phyloP scores from a whole-genome alignment of 1,140 invertebrate species.

The Dolichoris vasculosae region DNA sequence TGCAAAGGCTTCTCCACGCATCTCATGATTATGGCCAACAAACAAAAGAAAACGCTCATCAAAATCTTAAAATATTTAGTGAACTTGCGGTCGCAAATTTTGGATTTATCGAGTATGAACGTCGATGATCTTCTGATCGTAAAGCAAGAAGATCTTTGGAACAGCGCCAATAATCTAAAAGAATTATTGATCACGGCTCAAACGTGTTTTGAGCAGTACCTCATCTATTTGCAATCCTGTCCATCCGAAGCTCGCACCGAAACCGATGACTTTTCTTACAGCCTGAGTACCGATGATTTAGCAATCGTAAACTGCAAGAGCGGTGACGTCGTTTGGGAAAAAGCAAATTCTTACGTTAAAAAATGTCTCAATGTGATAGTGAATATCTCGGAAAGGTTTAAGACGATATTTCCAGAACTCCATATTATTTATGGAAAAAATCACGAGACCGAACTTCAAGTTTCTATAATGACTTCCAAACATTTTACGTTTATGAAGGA shows the following conservation, averaged over 20 bases:
- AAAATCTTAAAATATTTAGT: slow-evolving; percentile 66
- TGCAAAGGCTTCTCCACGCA: slow-evolving; percentile 87
- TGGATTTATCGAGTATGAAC: slow-evolving; percentile 56
- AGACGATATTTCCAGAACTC: slow-evolving; percentile 68
- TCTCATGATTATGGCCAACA: slow-evolving; percentile 78
- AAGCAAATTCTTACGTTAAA: slow-evolving; percentile 69
- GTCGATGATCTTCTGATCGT: slow-evolving; percentile 44
- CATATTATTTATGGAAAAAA: slow-evolving; percentile 60
- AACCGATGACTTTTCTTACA: slow-evolving; percentile 55
- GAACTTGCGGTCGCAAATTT: slow-evolving; percentile 64
- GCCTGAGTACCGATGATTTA: slow-evolving; percentile 63
- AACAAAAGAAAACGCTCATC: slow-evolving; percentile 70
- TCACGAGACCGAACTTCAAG: slow-evolving; percentile 56
- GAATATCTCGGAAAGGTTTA: slow-evolving; percentile 69
- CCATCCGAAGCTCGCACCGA: slow-evolving; percentile 73
- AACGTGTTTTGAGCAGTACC: slow-evolving; percentile 77
- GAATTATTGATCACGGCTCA: slow-evolving; percentile 73
- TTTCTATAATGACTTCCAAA: slow-evolving; percentile 68
- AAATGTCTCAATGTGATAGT: slow-evolving; percentile 52
- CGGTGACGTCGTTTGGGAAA: slow-evolving; percentile 74
- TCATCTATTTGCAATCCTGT: slow-evolving; percentile 77
- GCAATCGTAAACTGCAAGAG: slow-evolving; percentile 74
- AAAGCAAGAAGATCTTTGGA: slow-evolving; percentile 57
- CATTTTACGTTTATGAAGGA: slow-evolving; percentile 63
- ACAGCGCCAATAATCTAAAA: slow-evolving; percentile 66